Evolutionary conservation across 2,888 invertebrate species (phyloP).

Genomic region (Melinaea marsaeus): DNA sequence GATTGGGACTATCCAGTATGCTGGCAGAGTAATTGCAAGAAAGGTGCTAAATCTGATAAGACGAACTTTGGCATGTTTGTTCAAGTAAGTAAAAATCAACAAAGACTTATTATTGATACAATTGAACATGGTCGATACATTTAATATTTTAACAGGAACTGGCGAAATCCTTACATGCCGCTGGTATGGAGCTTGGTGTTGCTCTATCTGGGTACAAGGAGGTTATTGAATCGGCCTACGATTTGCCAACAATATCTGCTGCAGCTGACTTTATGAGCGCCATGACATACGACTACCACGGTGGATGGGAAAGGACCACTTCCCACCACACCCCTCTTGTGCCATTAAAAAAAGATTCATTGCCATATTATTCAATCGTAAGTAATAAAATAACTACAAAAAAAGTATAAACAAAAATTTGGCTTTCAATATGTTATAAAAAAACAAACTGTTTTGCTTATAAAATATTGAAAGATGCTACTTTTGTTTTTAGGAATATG

Average conservation of each 20-base stretch:
- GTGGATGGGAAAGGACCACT: slow-evolving; percentile 89
- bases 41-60: slow-evolving; percentile 87
- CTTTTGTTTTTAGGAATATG: slow-evolving; percentile 81
- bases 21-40: slow-evolving; percentile 93
- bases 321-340: slow-evolving; percentile 90
- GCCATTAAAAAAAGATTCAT: slow-evolving; percentile 80
- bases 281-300: slow-evolving; percentile 94
- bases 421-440: not conserved
- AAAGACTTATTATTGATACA: not conserved
- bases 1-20: slow-evolving; percentile 98
- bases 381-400: slow-evolving; percentile 41
- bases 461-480: not conserved
- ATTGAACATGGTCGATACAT: not conserved
- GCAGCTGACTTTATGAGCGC: slow-evolving; percentile 88
- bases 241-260: slow-evolving; percentile 82
- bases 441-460: not conserved
- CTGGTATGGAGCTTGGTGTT: slow-evolving; percentile 86
- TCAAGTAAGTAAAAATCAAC: slow-evolving; percentile 72
- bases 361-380: slow-evolving; percentile 87
- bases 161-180: slow-evolving; percentile 80
- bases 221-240: slow-evolving; percentile 92
- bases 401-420: not conserved
- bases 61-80: slow-evolving; percentile 87
- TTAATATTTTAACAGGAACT: slow-evolving; percentile 74
- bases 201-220: slow-evolving; percentile 94